These are phyloP conservation scores for Petroica traversi DNA, from an alignment of 2,113 vertebrate species.

Conservation along the genomic window DNA sequence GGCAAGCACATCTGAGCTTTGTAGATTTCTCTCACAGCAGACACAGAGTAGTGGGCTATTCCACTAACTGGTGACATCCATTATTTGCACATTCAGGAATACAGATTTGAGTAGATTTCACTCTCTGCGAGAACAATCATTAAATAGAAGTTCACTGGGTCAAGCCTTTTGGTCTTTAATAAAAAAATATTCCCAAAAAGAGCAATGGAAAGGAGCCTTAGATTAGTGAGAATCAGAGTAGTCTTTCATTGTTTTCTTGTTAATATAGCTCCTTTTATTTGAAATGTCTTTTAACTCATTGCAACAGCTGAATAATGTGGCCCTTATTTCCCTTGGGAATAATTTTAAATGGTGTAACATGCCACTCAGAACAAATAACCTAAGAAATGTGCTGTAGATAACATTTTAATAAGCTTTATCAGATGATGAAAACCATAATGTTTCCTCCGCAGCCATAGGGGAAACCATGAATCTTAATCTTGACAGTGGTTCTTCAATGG, in stretches of 20 bases:
- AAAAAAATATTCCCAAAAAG: not conserved
- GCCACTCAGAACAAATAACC: not conserved
- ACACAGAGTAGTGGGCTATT: fast-evolving
- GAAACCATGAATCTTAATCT: not conserved
- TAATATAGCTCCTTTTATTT: not conserved
- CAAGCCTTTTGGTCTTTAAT: not conserved
- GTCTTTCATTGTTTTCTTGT: not conserved
- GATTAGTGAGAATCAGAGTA: not conserved
- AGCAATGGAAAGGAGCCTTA: not conserved
- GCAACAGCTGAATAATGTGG: not conserved
- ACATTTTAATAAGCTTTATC: conserved; percentile 15
- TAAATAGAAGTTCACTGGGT: not conserved
- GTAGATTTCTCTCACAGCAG: not conserved
- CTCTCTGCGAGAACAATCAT: not conserved
- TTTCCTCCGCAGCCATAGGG: not conserved
- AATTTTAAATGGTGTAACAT: not conserved
- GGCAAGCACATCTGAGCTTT: not conserved
- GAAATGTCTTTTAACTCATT: not conserved
- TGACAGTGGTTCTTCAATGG: not conserved
- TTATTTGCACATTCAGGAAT: not conserved
- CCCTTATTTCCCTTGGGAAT: not conserved
- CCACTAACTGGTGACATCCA: not conserved
- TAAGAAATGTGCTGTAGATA: not conserved
- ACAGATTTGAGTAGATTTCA: not conserved
- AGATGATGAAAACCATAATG: not conserved